Conservation (phyloP, 2,797 vertebrate genomes). For the Bufotes viridis region DNA sequence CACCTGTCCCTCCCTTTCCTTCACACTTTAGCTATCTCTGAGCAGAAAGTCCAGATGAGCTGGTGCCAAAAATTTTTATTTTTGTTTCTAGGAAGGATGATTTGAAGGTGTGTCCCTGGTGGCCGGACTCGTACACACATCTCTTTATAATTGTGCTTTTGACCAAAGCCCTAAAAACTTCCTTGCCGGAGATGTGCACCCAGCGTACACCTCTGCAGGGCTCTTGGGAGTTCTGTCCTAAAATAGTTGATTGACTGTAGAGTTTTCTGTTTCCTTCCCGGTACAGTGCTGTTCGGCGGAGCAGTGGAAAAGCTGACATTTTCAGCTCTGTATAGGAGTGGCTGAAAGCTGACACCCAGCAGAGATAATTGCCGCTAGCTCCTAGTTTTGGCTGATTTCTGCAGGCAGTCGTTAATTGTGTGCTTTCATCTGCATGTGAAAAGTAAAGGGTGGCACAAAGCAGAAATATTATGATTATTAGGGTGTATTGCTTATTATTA, state of each 20-base stretch:
- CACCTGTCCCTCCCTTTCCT: no score
- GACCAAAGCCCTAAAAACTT: not conserved
- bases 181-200: no score
- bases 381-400: conserved; percentile 43
- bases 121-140: no score
- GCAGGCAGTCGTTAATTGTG: not conserved
- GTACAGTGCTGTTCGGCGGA: conserved; percentile 4
- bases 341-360: conserved; percentile 67
- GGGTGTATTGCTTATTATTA: no score
- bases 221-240: not conserved
- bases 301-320: conserved; percentile 62
- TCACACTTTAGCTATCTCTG: no score
- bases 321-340: conserved; percentile 64
- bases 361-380: conserved; percentile 60
- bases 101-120: no score
- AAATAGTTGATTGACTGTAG: not conserved
- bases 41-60: no score
- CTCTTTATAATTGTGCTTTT: not conserved
- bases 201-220: not conserved
- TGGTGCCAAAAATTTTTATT: no score
- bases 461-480: not conserved
- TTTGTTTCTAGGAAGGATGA: no score
- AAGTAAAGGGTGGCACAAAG: not conserved
- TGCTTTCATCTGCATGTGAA: conserved; percentile 22
- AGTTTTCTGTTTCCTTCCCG: not conserved